Conservation (phyloP, 1,140 invertebrate genomes). For the Micrasema longulum region DNA sequence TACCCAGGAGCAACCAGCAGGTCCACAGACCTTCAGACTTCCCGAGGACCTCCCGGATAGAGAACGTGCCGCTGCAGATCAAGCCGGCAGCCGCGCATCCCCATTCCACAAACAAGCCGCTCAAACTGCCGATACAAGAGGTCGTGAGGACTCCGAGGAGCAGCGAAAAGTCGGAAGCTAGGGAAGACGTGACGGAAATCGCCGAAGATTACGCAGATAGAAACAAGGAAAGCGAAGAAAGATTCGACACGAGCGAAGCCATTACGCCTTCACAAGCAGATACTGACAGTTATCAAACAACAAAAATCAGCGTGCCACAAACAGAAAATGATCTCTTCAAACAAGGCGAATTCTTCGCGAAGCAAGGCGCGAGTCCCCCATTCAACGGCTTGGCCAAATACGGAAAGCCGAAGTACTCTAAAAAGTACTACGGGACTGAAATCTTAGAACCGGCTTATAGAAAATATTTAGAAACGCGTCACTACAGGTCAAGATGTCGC, state of each 20-base stretch:
- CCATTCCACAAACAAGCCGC: constrained; percentile 29
- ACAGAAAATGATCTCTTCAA: constrained; percentile 46
- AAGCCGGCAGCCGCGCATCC: constrained; percentile 42
- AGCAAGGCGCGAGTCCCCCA: constrained; percentile 53
- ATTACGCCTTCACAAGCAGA: constrained; percentile 10
- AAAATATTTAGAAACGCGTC: constrained; percentile 51
- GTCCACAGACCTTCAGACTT: constrained; percentile 28
- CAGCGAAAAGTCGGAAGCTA: constrained; percentile 48
- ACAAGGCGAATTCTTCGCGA: constrained; percentile 49
- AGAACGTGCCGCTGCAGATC: constrained; percentile 56
- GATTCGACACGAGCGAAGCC: constrained; percentile 53
- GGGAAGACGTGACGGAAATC: constrained; percentile 28
- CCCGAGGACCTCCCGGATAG: constrained; percentile 54
- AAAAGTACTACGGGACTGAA: constrained; percentile 46
- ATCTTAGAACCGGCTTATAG: constrained; percentile 40
- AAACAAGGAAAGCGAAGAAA: constrained; percentile 49
- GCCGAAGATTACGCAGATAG: constrained; percentile 42
- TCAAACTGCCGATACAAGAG: constrained; percentile 33
- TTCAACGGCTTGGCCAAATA: constrained; percentile 52
- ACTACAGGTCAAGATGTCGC: constrained; percentile 61
- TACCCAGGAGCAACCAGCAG: constrained; percentile 7
- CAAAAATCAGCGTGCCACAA: constrained; percentile 58
- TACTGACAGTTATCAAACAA: constrained; percentile 54
- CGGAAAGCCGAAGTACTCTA: constrained; percentile 37
- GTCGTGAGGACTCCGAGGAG: constrained; percentile 49